Conservation (phyloP, 2,113 vertebrate species). For the Cynoglossus semilaevis region DNA sequence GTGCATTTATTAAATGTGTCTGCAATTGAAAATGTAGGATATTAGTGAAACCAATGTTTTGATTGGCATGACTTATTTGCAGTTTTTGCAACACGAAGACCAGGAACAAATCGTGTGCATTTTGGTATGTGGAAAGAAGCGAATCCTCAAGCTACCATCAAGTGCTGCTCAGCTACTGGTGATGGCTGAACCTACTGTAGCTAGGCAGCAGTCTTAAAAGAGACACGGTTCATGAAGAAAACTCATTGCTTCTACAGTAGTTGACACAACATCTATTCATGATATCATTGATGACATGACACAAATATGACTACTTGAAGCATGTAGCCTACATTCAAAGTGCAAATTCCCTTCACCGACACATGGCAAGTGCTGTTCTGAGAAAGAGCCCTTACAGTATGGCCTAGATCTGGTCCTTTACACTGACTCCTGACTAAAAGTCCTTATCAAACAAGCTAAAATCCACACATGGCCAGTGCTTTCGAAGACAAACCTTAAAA, state of each 20-base stretch:
- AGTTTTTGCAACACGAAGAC: neutral
- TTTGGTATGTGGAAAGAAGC: neutral
- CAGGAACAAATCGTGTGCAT: too few relatives aligned
- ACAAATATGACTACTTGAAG: neutral
- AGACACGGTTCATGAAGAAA: neutral
- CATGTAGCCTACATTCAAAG: neutral
- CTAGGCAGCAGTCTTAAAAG: slow-evolving; percentile 3
- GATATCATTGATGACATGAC: neutral
- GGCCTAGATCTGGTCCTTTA: neutral
- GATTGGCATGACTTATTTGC: too few relatives aligned
- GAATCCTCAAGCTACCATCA: slow-evolving; percentile 1
- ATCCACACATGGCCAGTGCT: neutral
- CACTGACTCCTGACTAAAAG: neutral
- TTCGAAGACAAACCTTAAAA: slow-evolving; percentile 1
- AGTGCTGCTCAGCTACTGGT: slow-evolving; percentile 6
- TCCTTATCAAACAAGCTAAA: neutral
- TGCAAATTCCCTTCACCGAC: neutral
- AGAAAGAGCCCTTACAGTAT: neutral
- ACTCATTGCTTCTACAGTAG: neutral
- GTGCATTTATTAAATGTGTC: too few relatives aligned
- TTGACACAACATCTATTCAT: neutral
- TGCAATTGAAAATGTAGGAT: too few relatives aligned
- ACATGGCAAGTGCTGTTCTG: neutral
- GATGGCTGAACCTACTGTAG: neutral
- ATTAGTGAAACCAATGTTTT: too few relatives aligned